phyloP scores from a whole-genome alignment of 2,113 vertebrate genomes.

The Pomatostomus ruficeps region DNA sequence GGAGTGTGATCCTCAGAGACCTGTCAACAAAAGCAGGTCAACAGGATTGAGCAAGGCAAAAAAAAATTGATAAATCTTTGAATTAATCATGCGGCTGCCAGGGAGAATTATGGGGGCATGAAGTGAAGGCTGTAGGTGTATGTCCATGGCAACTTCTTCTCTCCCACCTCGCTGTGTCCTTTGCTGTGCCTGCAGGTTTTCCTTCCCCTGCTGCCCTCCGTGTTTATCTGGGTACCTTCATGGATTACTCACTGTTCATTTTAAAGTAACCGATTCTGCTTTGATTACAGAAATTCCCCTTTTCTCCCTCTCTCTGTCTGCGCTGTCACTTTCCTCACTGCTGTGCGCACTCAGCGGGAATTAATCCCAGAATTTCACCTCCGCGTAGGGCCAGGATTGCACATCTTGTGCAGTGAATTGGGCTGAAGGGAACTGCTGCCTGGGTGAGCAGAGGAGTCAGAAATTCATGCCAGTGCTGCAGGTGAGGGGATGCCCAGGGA shows the following conservation, averaged over 20 bases:
- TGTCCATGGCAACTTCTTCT: constrained; percentile 15
- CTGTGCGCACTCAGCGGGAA: not conserved
- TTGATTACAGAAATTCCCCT: not conserved
- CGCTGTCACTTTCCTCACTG: not conserved
- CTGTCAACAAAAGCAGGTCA: constrained; percentile 78
- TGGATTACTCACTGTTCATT: not conserved
- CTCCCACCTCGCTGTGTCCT: not conserved
- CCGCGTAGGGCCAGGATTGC: not conserved
- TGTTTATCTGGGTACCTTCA: not conserved
- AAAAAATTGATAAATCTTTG: constrained; percentile 87
- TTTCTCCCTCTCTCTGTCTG: not conserved
- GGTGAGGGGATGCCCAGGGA: not conserved
- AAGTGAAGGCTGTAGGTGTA: constrained; percentile 74
- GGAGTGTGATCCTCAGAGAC: constrained; percentile 29
- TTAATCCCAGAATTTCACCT: constrained; percentile 15
- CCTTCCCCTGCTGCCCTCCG: not conserved
- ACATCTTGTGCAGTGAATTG: constrained; percentile 36
- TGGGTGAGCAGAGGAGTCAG: constrained; percentile 31
- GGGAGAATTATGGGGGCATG: constrained; percentile 77
- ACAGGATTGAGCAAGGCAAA: constrained; percentile 38
- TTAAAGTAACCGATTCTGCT: not conserved
- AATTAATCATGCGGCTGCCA: constrained; percentile 87
- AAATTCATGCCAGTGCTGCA: constrained; percentile 20
- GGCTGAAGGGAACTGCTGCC: constrained; percentile 31
- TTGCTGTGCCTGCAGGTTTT: not conserved